Evolutionary conservation across 2,113 vertebrate genomes (phyloP).

Genomic region (Plecturocebus donacophilus): DNA sequence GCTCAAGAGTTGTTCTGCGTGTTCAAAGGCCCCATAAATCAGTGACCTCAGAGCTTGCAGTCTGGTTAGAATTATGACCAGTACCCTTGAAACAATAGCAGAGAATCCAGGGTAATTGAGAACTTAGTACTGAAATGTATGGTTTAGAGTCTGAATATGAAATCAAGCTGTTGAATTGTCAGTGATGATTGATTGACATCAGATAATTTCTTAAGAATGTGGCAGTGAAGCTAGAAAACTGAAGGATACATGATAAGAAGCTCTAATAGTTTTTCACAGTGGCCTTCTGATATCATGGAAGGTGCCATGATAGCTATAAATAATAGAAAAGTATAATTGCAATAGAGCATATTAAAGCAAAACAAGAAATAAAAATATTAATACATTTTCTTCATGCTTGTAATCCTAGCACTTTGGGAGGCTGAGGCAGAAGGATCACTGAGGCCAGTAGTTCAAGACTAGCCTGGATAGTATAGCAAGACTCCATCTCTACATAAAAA

Average conservation of each 20-base stretch:
- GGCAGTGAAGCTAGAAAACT: background rate
- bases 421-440: too few species aligned
- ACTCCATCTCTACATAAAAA: too few species aligned
- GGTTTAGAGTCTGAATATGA: conserved; percentile 20
- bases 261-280: background rate
- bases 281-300: background rate
- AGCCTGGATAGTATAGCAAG: too few species aligned
- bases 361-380: conserved; percentile 34
- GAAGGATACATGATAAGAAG: background rate
- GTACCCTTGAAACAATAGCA: background rate
- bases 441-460: too few species aligned
- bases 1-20: background rate
- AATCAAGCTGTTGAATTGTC: background rate
- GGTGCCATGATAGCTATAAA: background rate
- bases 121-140: background rate
- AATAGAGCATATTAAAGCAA: conserved; percentile 14
- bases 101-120: background rate
- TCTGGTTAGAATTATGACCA: conserved; percentile 43
- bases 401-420: too few species aligned
- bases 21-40: background rate
- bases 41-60: background rate
- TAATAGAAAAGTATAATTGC: background rate
- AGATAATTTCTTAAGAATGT: conserved; percentile 32
- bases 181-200: background rate
- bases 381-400: too few species aligned